These are phyloP conservation scores for Diorhabda sublineata DNA, from an alignment of 1,140 invertebrate species.

Conservation along the genomic window DNA sequence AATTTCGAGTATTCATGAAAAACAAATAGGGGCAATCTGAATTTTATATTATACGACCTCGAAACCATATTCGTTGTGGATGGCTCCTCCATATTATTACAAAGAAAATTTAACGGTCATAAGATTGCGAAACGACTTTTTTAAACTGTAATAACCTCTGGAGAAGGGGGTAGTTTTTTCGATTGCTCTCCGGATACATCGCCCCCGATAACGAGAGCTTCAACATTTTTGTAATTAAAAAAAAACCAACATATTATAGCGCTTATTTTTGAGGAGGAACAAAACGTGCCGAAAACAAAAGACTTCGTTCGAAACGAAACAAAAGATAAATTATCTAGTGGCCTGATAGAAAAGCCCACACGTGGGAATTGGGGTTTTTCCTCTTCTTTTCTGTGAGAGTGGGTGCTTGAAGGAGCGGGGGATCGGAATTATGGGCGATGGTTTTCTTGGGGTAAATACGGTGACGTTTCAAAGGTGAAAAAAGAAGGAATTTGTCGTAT, in stretches of 20 bases:
- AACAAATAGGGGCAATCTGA: conserved; percentile 18
- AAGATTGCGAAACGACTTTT: no score
- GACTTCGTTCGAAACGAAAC: conserved; percentile 25
- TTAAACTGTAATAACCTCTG: no score
- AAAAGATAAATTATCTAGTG: conserved; percentile 36
- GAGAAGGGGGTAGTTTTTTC: no score
- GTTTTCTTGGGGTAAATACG: no score
- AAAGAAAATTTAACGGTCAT: not conserved
- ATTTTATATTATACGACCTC: conserved; percentile 15
- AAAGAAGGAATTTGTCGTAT: no score
- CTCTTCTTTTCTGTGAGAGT: not conserved
- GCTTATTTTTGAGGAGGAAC: conserved; percentile 15
- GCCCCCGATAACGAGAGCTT: not conserved
- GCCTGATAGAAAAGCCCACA: conserved; percentile 28
- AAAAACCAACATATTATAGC: conserved; percentile 12
- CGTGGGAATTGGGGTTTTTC: conserved; percentile 18
- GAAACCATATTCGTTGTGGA: not conserved
- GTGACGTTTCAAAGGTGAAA: no score
- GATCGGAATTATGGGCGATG: no score
- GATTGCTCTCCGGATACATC: no score
- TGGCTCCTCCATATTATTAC: not conserved
- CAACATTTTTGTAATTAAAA: conserved; percentile 18
- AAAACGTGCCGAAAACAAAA: conserved; percentile 31
- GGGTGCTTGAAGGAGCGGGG: not conserved
- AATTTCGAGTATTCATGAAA: conserved; percentile 19